A percentile compares a stretch with the other conserved stretches of the same genome.
Evolutionary conservation across 2,113 vertebrate species (phyloP).

Genomic region (Echinops telfairi): DNA sequence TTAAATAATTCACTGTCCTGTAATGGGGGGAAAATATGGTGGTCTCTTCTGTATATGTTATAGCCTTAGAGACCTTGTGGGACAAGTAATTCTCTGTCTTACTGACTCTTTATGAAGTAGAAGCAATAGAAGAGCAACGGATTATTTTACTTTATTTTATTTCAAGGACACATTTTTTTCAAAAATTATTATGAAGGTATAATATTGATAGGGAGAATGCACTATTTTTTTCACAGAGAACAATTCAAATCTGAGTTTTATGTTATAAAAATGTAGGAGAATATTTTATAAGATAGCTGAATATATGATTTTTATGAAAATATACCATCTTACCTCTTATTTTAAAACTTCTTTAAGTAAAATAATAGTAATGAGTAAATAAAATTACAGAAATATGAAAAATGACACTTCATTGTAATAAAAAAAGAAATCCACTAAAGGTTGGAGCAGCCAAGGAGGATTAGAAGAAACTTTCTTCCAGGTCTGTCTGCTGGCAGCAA

Average conservation of each 20-base stretch:
- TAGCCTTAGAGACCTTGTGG: background rate
- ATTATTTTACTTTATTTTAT: background rate
- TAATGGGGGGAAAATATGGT: background rate
- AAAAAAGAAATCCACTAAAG: background rate
- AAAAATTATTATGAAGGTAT: background rate
- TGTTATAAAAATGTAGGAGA: background rate
- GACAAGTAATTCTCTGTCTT: background rate
- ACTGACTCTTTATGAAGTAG: background rate
- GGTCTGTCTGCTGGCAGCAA: background rate
- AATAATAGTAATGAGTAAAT: background rate
- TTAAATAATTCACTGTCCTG: background rate
- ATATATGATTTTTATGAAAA: background rate
- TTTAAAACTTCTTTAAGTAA: background rate
- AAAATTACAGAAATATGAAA: background rate
- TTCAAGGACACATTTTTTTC: background rate
- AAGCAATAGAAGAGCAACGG: background rate
- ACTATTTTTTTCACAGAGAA: background rate
- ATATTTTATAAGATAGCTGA: background rate
- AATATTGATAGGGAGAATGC: too few relatives aligned
- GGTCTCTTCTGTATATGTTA: background rate
- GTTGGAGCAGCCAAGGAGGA: background rate
- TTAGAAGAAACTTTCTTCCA: background rate
- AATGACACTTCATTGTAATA: slow-evolving; percentile 16
- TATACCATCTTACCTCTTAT: background rate
- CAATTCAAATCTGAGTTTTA: background rate